Evolutionary conservation across 1,140 invertebrate genomes (phyloP).

Genomic region (Procambarus virginalis): DNA sequence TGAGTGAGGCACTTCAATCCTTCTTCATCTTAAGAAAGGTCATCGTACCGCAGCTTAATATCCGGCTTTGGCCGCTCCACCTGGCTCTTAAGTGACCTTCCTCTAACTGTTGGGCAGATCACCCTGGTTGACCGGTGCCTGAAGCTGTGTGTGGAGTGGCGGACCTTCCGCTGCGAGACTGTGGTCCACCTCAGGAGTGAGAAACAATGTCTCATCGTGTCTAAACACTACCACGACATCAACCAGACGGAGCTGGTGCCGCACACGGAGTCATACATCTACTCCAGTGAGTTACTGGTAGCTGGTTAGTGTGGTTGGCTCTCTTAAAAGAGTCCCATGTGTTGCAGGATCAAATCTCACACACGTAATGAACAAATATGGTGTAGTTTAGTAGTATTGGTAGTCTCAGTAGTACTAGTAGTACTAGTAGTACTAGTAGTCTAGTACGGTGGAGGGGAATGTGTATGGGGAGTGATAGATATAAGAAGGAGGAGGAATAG

Average conservation of each 20-base stretch:
- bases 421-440: no score
- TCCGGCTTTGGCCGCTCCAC: background rate
- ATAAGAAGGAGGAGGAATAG: no score
- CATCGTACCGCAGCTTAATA: no score
- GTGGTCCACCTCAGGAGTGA: slow-evolving; percentile 26
- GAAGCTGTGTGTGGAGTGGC: slow-evolving; percentile 28
- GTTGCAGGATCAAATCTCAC: no score
- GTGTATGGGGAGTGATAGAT: background rate
- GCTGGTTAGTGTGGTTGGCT: no score
- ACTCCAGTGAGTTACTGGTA: slow-evolving; percentile 27
- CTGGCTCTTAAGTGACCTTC: background rate
- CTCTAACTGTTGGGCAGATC: background rate
- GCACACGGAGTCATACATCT: slow-evolving; percentile 22
- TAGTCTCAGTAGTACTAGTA: no score
- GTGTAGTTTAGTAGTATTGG: no score
- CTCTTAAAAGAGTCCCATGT: no score
- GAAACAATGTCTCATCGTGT: slow-evolving; percentile 16
- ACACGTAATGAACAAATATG: no score
- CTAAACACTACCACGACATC: slow-evolving; percentile 32
- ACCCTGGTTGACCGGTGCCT: slow-evolving; percentile 28
- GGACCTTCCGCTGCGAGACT: slow-evolving; percentile 52
- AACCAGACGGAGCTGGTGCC: slow-evolving; percentile 15
- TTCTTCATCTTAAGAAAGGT: no score
- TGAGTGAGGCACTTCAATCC: no score
- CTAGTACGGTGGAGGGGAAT: background rate